Base-by-base conservation (phyloP, 2,797 vertebrate genomes). In the Manis javanica region DNA sequence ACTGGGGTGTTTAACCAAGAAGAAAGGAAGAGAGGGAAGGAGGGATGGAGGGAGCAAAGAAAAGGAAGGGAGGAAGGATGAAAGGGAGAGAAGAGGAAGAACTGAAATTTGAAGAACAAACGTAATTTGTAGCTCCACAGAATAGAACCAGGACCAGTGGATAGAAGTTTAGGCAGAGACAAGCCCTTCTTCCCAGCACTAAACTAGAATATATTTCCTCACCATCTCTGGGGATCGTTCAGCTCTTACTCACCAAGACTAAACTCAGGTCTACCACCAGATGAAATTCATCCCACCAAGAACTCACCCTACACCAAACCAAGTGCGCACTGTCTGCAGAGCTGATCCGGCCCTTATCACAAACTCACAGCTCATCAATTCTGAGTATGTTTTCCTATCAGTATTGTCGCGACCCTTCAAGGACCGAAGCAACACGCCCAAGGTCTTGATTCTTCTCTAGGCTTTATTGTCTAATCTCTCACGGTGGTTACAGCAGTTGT, bases 51-150 rank as follows among this genome's bases (percentile, higher is more conserved):
- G 11, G 23, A 19, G 37, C 26, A 31, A 16, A 61, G 26, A 39
- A 8, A 21, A 26, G 2, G 5, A 15, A 7, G 3, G 3, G 15
- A 39, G 49, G 13, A 15, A n/a, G 19, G 6, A 1, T 24, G 2
- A 1, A 23, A 7, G 23, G 77, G 5, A 39, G 23, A 23, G 49
- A 53, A 19, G 34, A 53, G 10, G 68, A 49, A n/a, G 37, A 8
- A 42, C 26, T 34, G 74, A 86, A 68, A 51, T 82, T 29, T 29
- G 29, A 68, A 74, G 7, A 24, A 7, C 18, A 81, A 55, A 87
- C 18, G 21, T n/a, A 37, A 5, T n/a, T 61, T 55, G 29, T 23
- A 34, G 66, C 15, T 7, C 42, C 86, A 68, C 29, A 61, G 29
- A 85, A 55, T 14, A 72, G 78, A 81, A 63, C 57, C 53, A 61